phyloP scores from a whole-genome alignment of 2,888 invertebrate genomes.

The Leucozona laternaria region DNA sequence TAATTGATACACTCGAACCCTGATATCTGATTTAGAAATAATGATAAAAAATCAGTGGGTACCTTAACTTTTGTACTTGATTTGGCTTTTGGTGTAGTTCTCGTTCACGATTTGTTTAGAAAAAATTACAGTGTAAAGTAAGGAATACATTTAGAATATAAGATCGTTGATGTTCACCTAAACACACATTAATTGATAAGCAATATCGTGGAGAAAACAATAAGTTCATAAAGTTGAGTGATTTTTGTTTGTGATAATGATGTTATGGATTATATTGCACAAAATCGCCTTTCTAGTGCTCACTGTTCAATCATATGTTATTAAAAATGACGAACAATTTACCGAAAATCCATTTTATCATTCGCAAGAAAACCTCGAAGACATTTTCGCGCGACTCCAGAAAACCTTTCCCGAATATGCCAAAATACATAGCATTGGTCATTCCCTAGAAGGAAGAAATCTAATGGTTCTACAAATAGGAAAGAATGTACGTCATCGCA shows the following conservation, averaged over 20 bases:
- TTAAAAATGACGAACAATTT: constrained; percentile 85
- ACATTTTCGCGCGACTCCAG: constrained; percentile 87
- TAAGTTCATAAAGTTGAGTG: not conserved
- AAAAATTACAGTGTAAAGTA: too few relatives aligned
- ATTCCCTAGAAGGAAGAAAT: constrained; percentile 91
- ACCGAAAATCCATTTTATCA: constrained; percentile 87
- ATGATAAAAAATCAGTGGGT: too few relatives aligned
- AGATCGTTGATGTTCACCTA: too few relatives aligned
- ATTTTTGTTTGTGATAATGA: constrained; percentile 10
- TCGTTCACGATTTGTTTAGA: too few relatives aligned
- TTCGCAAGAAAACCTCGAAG: constrained; percentile 89
- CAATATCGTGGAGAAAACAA: not conserved
- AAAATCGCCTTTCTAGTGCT: constrained; percentile 25
- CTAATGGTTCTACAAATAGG: constrained; percentile 90
- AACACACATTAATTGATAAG: not conserved
- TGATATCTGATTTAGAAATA: too few relatives aligned
- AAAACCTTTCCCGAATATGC: constrained; percentile 88
- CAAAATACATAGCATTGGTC: constrained; percentile 91
- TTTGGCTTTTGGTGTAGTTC: too few relatives aligned
- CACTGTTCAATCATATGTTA: constrained; percentile 73
- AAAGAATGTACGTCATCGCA: constrained; percentile 86
- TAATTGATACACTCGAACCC: too few relatives aligned
- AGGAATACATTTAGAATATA: too few relatives aligned
- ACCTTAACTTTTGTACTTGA: too few relatives aligned
- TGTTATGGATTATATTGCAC: constrained; percentile 31